Conservation (phyloP, 2,113 vertebrate species). For the Patagioenas fasciata region DNA sequence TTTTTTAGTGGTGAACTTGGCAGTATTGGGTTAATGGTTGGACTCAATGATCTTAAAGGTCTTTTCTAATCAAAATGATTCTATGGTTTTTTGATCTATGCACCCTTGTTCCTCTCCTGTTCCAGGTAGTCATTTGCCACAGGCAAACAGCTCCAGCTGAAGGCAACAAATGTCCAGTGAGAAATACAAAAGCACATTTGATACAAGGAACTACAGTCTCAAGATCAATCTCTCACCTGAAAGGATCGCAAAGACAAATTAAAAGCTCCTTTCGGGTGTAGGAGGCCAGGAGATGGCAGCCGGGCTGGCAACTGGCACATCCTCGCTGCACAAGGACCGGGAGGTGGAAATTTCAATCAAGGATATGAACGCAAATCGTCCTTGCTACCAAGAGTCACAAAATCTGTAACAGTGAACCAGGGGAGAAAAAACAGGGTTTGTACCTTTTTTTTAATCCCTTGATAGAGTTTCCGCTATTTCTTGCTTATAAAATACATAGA, state of each 20-base stretch:
- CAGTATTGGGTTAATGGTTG: no score
- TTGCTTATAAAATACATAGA: not conserved
- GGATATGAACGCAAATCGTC: not conserved
- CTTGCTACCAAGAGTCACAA: not conserved
- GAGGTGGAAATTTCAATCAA: not conserved
- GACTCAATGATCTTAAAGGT: no score
- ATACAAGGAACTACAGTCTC: not conserved
- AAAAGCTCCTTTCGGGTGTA: not conserved
- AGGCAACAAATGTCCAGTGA: fast-evolving
- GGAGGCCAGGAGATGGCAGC: not conserved
- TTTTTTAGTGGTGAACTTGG: no score
- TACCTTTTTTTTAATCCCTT: not conserved
- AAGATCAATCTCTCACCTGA: not conserved
- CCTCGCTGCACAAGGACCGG: not conserved
- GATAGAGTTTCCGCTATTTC: not conserved
- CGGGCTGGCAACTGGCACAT: not conserved
- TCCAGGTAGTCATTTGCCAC: not conserved
- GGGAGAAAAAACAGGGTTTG: not conserved
- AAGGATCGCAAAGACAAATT: not conserved
- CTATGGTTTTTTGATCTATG: no score
- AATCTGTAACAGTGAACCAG: not conserved
- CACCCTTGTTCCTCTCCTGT: not conserved
- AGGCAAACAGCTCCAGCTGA: not conserved
- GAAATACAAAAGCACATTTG: not conserved
- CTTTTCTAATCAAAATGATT: no score